These are phyloP conservation scores for Brevipalpus yothersi DNA, from an alignment of 1,140 invertebrate genomes.

Conservation along the genomic window DNA sequence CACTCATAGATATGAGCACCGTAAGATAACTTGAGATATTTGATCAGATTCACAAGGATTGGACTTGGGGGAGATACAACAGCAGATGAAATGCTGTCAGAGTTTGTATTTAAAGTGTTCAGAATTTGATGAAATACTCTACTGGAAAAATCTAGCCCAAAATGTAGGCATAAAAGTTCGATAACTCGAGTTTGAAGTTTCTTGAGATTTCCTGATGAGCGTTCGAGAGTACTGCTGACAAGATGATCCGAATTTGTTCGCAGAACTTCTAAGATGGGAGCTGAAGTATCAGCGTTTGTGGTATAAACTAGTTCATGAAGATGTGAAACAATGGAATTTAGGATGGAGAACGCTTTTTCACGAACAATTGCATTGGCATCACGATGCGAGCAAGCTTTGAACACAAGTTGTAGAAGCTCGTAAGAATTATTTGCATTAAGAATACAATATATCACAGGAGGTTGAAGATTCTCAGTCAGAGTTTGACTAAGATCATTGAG, in stretches of 20 bases:
- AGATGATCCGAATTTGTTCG: neutral
- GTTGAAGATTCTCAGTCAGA: slow-evolving; percentile 1
- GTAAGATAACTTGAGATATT: slow-evolving; percentile 2
- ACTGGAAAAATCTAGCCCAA: slow-evolving; percentile 1
- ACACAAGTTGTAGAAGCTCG: slow-evolving; percentile 3
- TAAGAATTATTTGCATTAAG: slow-evolving; percentile 7
- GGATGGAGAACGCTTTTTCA: neutral
- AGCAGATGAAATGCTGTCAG: neutral
- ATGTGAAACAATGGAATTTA: slow-evolving; percentile 2
- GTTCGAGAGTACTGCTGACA: neutral
- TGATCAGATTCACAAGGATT: neutral
- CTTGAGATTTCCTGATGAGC: neutral
- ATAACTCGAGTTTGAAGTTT: slow-evolving; percentile 4
- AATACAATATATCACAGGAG: slow-evolving; percentile 3
- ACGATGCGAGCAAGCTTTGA: slow-evolving; percentile 1
- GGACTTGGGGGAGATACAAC: neutral
- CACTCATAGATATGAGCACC: slow-evolving; percentile 2
- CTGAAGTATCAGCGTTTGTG: neutral
- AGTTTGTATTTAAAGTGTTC: neutral
- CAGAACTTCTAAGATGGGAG: slow-evolving; percentile 1
- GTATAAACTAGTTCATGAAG: slow-evolving; percentile 3
- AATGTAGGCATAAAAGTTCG: slow-evolving; percentile 4
- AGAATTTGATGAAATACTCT: slow-evolving; percentile 6
- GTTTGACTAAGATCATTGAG: slow-evolving; percentile 1
- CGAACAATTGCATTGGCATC: neutral